These are phyloP conservation scores for Erannis defoliaria DNA, from an alignment of 2,888 invertebrate genomes.

Conservation along the genomic window DNA sequence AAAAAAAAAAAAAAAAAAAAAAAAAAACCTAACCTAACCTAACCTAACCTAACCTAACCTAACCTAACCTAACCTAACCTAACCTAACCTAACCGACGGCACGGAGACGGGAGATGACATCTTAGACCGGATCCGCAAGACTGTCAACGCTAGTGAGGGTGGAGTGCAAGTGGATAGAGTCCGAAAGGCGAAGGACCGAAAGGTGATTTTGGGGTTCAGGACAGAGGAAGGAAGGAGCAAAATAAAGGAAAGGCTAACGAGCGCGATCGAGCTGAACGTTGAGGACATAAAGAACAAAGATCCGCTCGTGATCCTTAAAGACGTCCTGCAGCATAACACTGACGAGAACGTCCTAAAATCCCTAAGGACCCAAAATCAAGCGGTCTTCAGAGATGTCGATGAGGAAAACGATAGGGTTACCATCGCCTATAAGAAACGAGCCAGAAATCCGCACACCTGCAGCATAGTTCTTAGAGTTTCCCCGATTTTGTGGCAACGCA, in stretches of 20 bases:
- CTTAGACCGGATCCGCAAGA: neutral
- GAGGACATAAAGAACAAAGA: neutral
- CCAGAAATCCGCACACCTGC: neutral
- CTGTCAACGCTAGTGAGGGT: neutral
- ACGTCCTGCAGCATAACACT: neutral
- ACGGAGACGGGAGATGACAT: neutral
- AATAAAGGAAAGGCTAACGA: neutral
- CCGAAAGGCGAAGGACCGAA: neutral
- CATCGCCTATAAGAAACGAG: neutral
- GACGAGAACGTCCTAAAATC: neutral
- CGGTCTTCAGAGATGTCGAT: neutral
- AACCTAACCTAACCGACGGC: no score
- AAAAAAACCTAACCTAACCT: no score
- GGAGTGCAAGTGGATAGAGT: neutral
- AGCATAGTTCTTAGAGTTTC: neutral
- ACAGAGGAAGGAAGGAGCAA: neutral
- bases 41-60: no score
- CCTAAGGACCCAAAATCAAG: neutral
- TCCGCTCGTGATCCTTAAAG: neutral
- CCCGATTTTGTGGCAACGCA: slow-evolving; percentile 23
- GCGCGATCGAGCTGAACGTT: neutral
- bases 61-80: no score
- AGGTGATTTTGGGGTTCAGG: neutral
- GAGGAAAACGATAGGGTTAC: neutral
- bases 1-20: no score